These are phyloP conservation scores for Bombus waltoni DNA, from an alignment of 1,140 invertebrate species.

Conservation along the genomic window DNA sequence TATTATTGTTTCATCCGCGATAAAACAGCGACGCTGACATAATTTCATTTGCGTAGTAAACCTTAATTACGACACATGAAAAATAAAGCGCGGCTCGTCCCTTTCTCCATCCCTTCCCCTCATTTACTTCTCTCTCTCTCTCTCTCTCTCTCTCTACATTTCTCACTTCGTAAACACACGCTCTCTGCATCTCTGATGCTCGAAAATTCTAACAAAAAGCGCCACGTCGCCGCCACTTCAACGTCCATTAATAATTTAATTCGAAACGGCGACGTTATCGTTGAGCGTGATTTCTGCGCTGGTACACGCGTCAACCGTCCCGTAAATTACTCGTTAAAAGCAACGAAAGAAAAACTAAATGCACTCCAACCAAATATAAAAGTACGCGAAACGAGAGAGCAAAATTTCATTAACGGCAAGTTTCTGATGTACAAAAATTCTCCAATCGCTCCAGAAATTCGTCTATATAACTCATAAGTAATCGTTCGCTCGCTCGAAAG, in stretches of 20 bases:
- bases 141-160: too few species aligned
- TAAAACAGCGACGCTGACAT: conserved; percentile 47
- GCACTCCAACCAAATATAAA: neutral
- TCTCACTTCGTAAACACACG: too few species aligned
- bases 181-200: neutral
- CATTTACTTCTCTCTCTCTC: neutral
- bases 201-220: conserved; percentile 17
- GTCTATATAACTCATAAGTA: neutral
- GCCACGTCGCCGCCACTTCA: neutral
- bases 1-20: conserved; percentile 53
- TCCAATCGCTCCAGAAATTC: neutral
- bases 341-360: neutral
- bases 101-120: too few species aligned
- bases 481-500: too few species aligned
- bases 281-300: conserved; percentile 14
- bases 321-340: conserved; percentile 28
- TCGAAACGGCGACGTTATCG: conserved; percentile 24
- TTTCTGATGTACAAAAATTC: neutral
- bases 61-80: conserved; percentile 49
- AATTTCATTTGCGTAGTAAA: conserved; percentile 48
- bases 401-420: neutral
- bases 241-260: conserved; percentile 43
- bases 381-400: neutral
- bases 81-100: conserved; percentile 31
- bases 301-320: neutral